A percentile compares a stretch with the other conserved stretches of the same genome.
These are phyloP conservation scores for Zapornia atra DNA, from an alignment of 2,113 vertebrate genomes.

Conservation along the genomic window DNA sequence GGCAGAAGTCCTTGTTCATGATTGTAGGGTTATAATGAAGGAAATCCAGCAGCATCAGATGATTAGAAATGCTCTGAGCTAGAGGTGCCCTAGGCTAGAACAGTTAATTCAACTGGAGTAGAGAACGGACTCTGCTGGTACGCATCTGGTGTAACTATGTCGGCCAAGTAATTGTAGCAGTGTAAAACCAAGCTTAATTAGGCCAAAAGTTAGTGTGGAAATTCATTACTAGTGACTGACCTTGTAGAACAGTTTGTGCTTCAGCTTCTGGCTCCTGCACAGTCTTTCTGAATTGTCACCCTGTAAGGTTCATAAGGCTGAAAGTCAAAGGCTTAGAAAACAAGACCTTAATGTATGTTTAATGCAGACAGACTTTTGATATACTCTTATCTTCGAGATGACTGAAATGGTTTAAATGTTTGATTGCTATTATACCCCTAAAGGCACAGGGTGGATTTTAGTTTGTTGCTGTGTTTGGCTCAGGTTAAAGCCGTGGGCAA, in stretches of 20 bases:
- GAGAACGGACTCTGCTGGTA: neutral
- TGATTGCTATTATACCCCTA: neutral
- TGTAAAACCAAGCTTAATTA: neutral
- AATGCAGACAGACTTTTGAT: neutral
- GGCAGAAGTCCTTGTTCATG: neutral
- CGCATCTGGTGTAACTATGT: neutral
- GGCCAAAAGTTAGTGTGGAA: neutral
- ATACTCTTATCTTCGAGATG: neutral
- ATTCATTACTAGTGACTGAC: neutral
- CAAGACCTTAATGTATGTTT: neutral
- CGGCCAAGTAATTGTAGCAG: neutral
- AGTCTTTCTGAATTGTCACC: neutral
- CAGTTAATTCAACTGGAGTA: neutral
- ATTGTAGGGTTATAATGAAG: neutral
- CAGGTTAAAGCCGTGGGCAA: neutral
- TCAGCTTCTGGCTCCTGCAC: accelerated
- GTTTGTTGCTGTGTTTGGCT: neutral
- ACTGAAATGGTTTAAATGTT: neutral
- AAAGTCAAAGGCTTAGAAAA: neutral
- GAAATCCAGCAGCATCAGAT: neutral
- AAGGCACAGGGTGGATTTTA: neutral
- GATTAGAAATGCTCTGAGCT: neutral
- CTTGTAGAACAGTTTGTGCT: neutral
- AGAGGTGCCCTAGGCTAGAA: neutral
- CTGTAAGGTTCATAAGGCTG: accelerated